Evolutionary conservation across 2,113 vertebrate genomes (phyloP), one percentile per base, ranked within the genome.

Genomic region (Microcebus tavaratra): DNA sequence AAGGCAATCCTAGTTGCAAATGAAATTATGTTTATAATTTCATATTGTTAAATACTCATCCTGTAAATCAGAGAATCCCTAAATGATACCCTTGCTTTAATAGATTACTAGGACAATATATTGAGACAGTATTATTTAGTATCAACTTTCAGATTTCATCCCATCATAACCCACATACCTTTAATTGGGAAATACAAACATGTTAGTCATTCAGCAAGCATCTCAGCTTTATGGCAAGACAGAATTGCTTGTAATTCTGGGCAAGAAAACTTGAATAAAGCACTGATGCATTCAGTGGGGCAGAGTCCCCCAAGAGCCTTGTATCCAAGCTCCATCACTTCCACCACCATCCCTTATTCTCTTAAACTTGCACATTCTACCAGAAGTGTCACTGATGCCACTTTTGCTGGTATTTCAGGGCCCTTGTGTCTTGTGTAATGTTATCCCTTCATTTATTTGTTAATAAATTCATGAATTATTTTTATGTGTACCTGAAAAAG

Each of bases 101-200:
- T 5, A 5, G 6, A 78, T 84, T 0, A 0, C 63, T 95, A 61
- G 7, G 76, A 65, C 48, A 82, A 96, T 70, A 10, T 4, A 73
- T 1, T 55, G 42, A 61, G 1, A 25, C 36, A 91, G 5, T 29
- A 81, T 85, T 18, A 6, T 63, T 72, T 82, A 65, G 20, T 29
- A 63, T 88, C 53, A 70, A 10, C 67, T 3, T 65, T 42, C 0
- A 95, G 84, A 87, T 94, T 34, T 34, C 7, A 92, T 8, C 10
- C 48, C 3, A 39, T 27, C 12, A 42, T 5, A 27, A 21, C 78
- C 15, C 55, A 59, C 53, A 90, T 29, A n/a, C 21, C 17, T 67
- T 72, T 48, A 65, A 83, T 2, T 67, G 48, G 65, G 11, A 89
- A 45, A 82, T 82, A 93, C 95, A 96, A 88, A 8, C 36, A 6